Evolutionary conservation across 2,888 invertebrate species (phyloP).

Genomic region (Cheilosia pagana): DNA sequence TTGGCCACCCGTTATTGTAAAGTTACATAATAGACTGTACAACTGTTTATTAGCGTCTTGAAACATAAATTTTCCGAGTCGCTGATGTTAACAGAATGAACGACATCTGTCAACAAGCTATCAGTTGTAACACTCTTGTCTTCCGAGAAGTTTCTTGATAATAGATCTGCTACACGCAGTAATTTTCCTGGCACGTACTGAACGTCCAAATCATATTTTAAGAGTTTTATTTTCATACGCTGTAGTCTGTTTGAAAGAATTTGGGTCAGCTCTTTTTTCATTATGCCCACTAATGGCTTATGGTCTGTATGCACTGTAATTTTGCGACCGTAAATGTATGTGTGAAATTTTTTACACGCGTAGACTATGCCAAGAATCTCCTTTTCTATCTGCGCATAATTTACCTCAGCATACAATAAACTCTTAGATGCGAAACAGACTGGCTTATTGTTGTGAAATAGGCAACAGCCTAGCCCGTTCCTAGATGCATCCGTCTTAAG

Average conservation of each 20-base stretch:
- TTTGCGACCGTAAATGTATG: constrained; percentile 3
- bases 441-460: constrained; percentile 9
- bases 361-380: constrained; percentile 26
- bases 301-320: constrained; percentile 20
- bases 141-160: constrained; percentile 50
- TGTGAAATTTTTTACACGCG: constrained; percentile 42
- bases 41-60: background rate
- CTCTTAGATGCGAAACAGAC: constrained; percentile 76
- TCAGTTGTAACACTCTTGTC: constrained; percentile 11
- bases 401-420: constrained; percentile 75
- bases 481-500: constrained; percentile 29
- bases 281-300: constrained; percentile 54
- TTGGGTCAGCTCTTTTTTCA: constrained; percentile 71
- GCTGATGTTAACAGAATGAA: constrained; percentile 36
- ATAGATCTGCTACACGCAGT: constrained; percentile 73
- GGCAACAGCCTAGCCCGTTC: constrained; percentile 60
- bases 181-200: constrained; percentile 70
- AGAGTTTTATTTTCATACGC: constrained; percentile 57
- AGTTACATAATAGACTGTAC: background rate
- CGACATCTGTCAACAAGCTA: constrained; percentile 24
- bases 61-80: background rate
- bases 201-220: constrained; percentile 74
- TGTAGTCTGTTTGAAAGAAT: constrained; percentile 40
- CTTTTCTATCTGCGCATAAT: constrained; percentile 68
- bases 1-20: constrained; percentile 14